Conservation (phyloP, 2,797 vertebrate species). For the Pangasius macronema region DNA sequence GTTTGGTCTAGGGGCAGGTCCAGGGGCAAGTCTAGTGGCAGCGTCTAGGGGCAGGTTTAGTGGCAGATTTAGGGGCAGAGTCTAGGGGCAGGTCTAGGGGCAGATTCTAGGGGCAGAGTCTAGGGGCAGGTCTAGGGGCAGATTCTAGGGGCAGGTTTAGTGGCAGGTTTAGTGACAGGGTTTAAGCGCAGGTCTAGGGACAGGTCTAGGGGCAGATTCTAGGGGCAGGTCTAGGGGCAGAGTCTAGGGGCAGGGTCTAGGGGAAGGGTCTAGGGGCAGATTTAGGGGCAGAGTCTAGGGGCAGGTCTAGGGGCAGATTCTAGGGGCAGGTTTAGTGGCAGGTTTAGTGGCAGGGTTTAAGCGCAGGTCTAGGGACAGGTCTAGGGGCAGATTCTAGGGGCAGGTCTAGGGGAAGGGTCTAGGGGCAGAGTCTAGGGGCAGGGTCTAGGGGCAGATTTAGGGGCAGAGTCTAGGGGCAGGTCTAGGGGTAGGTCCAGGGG, state of each 20-base stretch:
- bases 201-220: not conserved
- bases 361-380: not conserved
- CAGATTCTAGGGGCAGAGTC: not conserved
- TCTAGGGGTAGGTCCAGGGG: no score
- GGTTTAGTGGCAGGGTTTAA: not conserved
- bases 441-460: not conserved
- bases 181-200: not conserved
- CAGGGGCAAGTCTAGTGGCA: not conserved
- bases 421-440: not conserved
- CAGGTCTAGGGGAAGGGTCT: not conserved
- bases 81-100: not conserved
- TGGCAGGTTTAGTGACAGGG: not conserved
- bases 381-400: not conserved
- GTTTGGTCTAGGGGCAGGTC: not conserved
- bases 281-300: not conserved
- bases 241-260: not conserved
- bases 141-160: not conserved
- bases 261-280: not conserved
- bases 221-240: not conserved
- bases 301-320: not conserved
- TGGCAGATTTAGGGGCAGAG: not conserved
- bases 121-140: not conserved
- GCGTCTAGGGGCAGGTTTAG: not conserved
- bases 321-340: not conserved
- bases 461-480: no score